phyloP scores from a whole-genome alignment of 64 coral and sea anemone genomes.

The Orbicella faveolata region DNA sequence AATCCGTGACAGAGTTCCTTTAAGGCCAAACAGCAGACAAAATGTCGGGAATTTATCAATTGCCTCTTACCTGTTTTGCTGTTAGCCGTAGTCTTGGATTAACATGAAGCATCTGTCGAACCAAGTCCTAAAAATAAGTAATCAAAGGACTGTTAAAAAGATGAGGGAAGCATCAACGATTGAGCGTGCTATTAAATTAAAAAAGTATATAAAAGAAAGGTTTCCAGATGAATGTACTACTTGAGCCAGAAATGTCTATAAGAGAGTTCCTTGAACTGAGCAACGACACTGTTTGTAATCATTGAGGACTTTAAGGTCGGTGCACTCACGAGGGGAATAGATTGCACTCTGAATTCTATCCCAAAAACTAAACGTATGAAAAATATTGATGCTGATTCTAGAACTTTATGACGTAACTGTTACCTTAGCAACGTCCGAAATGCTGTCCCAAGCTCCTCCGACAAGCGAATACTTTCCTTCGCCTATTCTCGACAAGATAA shows the following conservation, averaged over 20 bases:
- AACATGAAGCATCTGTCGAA: conserved; percentile 95
- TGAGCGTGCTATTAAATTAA: too few relatives aligned
- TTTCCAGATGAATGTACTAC: too few relatives aligned
- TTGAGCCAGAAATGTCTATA: too few relatives aligned
- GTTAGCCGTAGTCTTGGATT: conserved; percentile 89
- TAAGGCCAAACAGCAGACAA: too few relatives aligned
- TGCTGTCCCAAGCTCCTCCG: conserved; percentile 94
- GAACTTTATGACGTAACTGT: background rate
- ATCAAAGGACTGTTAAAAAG: background rate
- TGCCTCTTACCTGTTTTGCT: conserved; percentile 77
- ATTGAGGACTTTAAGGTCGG: too few relatives aligned
- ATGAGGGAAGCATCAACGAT: background rate
- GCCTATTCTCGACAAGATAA: conserved; percentile 88
- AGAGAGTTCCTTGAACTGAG: too few relatives aligned
- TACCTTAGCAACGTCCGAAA: conserved; percentile 93
- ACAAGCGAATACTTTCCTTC: conserved; percentile 90
- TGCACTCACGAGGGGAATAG: too few relatives aligned
- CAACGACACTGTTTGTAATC: too few relatives aligned
- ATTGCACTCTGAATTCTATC: background rate
- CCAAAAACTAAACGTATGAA: background rate
- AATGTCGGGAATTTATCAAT: background rate
- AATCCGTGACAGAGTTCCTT: too few relatives aligned
- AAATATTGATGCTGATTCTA: background rate
- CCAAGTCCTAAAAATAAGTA: conserved; percentile 70
- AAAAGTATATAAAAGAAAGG: too few relatives aligned